These are phyloP conservation scores for Caenorhabditis briggsae DNA, from an alignment of 1,140 invertebrate species.

Conservation along the genomic window DNA sequence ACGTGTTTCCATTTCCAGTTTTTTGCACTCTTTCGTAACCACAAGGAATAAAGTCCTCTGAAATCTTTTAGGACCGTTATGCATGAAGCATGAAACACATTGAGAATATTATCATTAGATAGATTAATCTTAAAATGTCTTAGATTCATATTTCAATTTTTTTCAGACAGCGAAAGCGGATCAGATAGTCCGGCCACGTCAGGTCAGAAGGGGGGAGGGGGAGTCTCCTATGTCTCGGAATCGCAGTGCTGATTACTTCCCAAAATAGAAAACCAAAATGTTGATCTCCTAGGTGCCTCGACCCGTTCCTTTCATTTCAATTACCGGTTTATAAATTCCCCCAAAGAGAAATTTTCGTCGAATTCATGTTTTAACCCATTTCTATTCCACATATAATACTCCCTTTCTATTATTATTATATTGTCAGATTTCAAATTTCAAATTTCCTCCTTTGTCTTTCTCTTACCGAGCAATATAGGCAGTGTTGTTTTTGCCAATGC, in stretches of 20 bases:
- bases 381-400: neutral
- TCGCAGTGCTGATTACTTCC: slow-evolving; percentile 41
- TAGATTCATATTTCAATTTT: too few relatives aligned
- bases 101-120: neutral
- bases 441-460: slow-evolving; percentile 1
- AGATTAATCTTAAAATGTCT: neutral
- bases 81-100: slow-evolving; percentile 27
- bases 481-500: slow-evolving; percentile 18
- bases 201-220: slow-evolving; percentile 41
- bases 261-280: neutral
- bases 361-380: slow-evolving; percentile 11
- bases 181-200: slow-evolving; percentile 53
- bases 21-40: slow-evolving; percentile 1
- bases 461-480: slow-evolving; percentile 39
- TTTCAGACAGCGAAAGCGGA: slow-evolving; percentile 54
- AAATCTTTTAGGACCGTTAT: neutral
- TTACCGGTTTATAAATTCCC: slow-evolving; percentile 2
- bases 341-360: neutral
- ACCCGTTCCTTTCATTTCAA: slow-evolving; percentile 17
- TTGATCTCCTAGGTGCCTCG: slow-evolving; percentile 40
- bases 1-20: neutral
- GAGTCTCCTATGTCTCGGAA: slow-evolving; percentile 46
- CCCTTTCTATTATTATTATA: slow-evolving; percentile 10
- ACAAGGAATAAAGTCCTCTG: neutral
- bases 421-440: neutral